phyloP scores from a whole-genome alignment of 30 jellyfish, hydroid and myxozoan genomes.

The Chrysaora quinquecirrha region DNA sequence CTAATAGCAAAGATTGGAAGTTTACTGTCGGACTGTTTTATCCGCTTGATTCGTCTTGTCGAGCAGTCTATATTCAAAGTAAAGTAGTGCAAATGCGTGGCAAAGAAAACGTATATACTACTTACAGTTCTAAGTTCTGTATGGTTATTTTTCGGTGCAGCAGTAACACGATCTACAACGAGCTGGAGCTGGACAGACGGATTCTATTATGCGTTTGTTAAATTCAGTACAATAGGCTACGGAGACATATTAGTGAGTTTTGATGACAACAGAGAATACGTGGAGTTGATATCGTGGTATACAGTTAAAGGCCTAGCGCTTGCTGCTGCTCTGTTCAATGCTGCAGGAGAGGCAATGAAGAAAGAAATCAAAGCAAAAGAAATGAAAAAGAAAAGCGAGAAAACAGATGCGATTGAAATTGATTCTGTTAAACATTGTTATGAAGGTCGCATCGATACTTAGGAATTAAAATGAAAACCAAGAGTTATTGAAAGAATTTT shows the following conservation, averaged over 20 bases:
- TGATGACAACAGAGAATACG: neutral
- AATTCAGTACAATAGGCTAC: neutral
- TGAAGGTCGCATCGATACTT: no score
- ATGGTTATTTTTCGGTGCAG: neutral
- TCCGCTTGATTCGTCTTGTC: neutral
- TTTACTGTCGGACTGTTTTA: neutral
- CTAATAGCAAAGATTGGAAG: neutral
- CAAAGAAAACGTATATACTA: neutral
- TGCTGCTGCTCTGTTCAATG: neutral
- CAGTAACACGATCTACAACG: neutral
- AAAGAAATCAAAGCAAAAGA: neutral
- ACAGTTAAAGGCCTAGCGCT: neutral
- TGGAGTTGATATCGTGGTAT: neutral
- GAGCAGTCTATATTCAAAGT: neutral
- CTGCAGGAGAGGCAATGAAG: neutral
- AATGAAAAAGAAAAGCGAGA: no score
- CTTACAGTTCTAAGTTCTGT: neutral
- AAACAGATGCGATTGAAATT: no score
- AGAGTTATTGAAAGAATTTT: no score
- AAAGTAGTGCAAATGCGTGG: neutral
- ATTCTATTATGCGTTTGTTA: neutral
- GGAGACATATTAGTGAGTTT: neutral
- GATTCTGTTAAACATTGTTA: no score
- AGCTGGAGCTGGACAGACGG: neutral
- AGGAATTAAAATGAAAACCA: no score